Evolutionary conservation across 2,113 vertebrate species (phyloP).

Genomic region (Heptranchias perlo): DNA sequence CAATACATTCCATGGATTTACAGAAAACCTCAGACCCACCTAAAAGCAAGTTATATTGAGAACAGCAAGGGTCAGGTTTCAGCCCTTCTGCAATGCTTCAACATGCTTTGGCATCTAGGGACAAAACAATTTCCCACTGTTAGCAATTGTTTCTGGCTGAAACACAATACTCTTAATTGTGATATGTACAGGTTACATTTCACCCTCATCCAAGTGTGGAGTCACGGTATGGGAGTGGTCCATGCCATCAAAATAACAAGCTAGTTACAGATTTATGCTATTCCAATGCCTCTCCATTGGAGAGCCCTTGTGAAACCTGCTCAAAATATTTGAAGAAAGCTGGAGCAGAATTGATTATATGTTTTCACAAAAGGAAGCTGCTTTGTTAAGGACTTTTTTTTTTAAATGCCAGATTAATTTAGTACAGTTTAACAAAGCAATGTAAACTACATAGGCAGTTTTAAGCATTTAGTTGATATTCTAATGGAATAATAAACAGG

Average conservation of each 20-base stretch:
- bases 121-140: conserved; percentile 10
- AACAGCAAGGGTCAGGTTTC: background rate
- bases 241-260: background rate
- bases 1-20: background rate
- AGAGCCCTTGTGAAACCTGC: background rate
- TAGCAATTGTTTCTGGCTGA: conserved; percentile 17
- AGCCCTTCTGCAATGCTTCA: background rate
- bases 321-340: background rate
- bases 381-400: background rate
- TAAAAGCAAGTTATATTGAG: background rate
- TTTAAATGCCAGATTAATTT: background rate
- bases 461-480: background rate
- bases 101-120: background rate
- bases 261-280: background rate
- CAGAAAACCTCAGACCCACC: background rate
- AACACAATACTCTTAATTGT: background rate
- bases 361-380: background rate
- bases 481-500: background rate
- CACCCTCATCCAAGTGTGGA: background rate
- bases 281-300: background rate
- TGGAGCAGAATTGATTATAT: background rate
- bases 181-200: background rate
- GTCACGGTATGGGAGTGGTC: conserved; percentile 1
- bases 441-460: no score
- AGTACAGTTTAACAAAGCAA: conserved; percentile 11